A percentile compares a stretch with the other conserved stretches of the same genome.
These are phyloP conservation scores for Helicoverpa assulta DNA, from an alignment of 2,888 invertebrate genomes.

Conservation along the genomic window DNA sequence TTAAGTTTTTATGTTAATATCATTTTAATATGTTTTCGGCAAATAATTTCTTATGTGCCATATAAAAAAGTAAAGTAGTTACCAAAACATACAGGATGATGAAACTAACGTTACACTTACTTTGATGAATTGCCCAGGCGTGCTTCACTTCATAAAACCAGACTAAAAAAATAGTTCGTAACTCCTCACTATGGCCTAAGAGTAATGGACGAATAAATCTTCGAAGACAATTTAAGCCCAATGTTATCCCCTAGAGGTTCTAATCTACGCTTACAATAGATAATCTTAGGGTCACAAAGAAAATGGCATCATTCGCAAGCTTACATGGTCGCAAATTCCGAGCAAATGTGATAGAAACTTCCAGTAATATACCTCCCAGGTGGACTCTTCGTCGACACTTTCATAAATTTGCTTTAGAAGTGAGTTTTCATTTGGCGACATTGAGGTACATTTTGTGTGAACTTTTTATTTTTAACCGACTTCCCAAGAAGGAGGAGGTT, in stretches of 20 bases:
- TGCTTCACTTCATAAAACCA: background rate
- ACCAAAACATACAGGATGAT: too few species aligned
- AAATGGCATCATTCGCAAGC: conserved; percentile 18
- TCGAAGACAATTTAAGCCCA: background rate
- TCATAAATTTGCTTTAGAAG: background rate
- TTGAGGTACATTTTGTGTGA: background rate
- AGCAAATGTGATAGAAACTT: conserved; percentile 17
- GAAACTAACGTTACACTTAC: too few species aligned
- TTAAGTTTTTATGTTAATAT: too few species aligned
- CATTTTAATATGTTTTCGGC: too few species aligned
- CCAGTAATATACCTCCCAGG: background rate
- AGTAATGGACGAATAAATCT: background rate
- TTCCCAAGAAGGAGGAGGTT: too few species aligned
- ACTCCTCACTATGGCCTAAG: background rate
- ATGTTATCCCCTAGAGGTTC: background rate
- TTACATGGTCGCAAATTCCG: conserved; percentile 2
- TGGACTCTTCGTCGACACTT: conserved; percentile 1
- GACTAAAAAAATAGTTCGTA: background rate
- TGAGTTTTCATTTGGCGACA: background rate
- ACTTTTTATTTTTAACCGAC: too few species aligned
- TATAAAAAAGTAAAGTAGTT: too few species aligned
- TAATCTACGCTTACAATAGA: conserved; percentile 15
- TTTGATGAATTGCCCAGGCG: background rate
- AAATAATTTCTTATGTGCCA: too few species aligned
- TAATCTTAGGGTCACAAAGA: conserved; percentile 14